Evolutionary conservation across 2,113 vertebrate genomes (phyloP).

Genomic region (Chrysochloris asiatica): DNA sequence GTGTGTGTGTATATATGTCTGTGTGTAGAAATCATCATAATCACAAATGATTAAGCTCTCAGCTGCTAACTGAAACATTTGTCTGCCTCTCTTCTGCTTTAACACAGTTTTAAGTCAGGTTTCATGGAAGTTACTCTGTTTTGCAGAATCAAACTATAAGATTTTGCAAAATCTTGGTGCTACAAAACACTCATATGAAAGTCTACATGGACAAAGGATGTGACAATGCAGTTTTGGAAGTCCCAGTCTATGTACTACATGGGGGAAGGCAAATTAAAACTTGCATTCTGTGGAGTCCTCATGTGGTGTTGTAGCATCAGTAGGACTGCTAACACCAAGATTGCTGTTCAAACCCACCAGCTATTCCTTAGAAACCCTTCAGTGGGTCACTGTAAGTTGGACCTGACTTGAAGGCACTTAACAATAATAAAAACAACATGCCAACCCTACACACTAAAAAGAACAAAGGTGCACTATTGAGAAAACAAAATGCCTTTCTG

Average conservation of each 20-base stretch:
- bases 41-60: not conserved
- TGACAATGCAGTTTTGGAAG: fast-evolving
- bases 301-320: no score
- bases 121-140: not conserved
- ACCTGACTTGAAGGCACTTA: no score
- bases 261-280: not conserved
- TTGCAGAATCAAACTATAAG: not conserved
- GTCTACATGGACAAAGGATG: fast-evolving
- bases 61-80: not conserved
- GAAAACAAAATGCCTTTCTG: not conserved
- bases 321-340: no score
- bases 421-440: no score
- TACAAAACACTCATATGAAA: not conserved
- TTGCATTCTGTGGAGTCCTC: fast-evolving
- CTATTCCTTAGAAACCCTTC: no score
- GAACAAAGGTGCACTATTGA: not conserved
- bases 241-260: fast-evolving
- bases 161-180: not conserved
- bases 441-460: not conserved
- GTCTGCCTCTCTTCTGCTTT: not conserved
- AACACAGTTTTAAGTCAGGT: not conserved
- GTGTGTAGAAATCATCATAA: not conserved
- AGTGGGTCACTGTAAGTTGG: no score
- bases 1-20: no score
- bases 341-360: no score